A percentile compares a stretch with the other conserved stretches of the same genome.
Conservation (phyloP, 2,888 invertebrate species). For the Rambutsinella grinnellia region DNA sequence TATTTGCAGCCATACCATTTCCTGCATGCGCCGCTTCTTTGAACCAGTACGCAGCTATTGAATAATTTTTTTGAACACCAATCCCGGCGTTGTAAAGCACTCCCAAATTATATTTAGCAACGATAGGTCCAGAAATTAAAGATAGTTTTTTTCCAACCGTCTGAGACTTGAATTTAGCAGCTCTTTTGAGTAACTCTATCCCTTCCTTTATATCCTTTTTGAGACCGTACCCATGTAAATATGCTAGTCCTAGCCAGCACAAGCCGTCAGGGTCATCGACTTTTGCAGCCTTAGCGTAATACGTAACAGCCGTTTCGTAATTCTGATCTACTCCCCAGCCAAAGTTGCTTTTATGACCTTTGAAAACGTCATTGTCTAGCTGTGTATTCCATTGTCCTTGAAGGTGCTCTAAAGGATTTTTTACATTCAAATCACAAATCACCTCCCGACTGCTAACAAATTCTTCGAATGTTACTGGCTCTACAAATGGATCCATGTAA, state of each 20-base stretch:
- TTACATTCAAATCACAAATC: too few species aligned
- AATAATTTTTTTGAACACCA: neutral
- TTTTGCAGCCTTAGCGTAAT: conserved; percentile 40
- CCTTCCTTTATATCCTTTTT: conserved; percentile 3
- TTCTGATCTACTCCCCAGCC: conserved; percentile 4
- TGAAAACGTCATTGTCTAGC: neutral
- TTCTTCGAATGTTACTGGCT: neutral
- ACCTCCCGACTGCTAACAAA: neutral
- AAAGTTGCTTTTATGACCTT: neutral
- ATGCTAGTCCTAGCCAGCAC: conserved; percentile 35
- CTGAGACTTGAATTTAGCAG: neutral
- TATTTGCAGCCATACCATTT: neutral
- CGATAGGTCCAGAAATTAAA: conserved; percentile 10
- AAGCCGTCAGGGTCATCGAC: conserved; percentile 43
- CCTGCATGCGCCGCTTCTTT: conserved; percentile 19
- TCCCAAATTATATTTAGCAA: conserved; percentile 22
- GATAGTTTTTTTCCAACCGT: neutral
- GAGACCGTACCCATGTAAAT: conserved; percentile 35
- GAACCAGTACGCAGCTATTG: conserved; percentile 31
- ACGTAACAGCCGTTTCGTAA: conserved; percentile 38
- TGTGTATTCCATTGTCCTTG: neutral
- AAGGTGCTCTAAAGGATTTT: neutral
- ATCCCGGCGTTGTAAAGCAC: conserved; percentile 3
- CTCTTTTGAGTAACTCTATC: neutral
- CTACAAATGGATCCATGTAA: conserved; percentile 11